These are phyloP conservation scores for Ateles fusciceps DNA, from an alignment of 2,797 vertebrate genomes.

Conservation along the genomic window DNA sequence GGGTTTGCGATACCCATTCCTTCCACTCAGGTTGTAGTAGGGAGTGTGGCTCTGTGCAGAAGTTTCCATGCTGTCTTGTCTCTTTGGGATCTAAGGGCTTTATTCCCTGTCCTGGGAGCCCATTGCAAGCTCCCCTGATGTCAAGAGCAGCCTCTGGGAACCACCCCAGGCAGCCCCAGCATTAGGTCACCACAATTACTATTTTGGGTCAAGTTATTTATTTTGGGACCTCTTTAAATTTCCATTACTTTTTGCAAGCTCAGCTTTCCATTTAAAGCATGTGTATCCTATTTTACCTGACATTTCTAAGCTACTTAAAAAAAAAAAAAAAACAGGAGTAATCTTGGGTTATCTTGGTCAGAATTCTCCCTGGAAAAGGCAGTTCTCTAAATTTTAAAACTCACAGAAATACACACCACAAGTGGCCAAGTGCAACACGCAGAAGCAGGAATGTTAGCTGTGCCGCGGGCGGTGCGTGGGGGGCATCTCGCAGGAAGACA, in stretches of 20 bases:
- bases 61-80: fast-evolving
- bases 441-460: fast-evolving
- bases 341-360: neutral
- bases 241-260: constrained; percentile 4
- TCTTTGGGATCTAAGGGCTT: neutral
- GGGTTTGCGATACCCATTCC: fast-evolving
- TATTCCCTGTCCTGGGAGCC: neutral
- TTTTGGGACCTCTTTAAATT: constrained; percentile 35
- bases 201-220: neutral
- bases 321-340: neutral
- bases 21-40: fast-evolving
- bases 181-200: neutral
- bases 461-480: fast-evolving
- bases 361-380: neutral
- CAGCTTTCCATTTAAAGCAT: neutral
- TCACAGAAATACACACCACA: neutral
- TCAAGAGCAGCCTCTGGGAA: neutral
- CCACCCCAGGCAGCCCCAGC: neutral
- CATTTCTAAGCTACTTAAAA: neutral
- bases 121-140: neutral
- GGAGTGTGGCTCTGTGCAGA: neutral
- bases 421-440: fast-evolving
- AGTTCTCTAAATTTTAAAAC: neutral
- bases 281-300: neutral
- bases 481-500: fast-evolving